Conservation (phyloP, 2,888 invertebrate genomes). For the Drosophila borealis region DNA sequence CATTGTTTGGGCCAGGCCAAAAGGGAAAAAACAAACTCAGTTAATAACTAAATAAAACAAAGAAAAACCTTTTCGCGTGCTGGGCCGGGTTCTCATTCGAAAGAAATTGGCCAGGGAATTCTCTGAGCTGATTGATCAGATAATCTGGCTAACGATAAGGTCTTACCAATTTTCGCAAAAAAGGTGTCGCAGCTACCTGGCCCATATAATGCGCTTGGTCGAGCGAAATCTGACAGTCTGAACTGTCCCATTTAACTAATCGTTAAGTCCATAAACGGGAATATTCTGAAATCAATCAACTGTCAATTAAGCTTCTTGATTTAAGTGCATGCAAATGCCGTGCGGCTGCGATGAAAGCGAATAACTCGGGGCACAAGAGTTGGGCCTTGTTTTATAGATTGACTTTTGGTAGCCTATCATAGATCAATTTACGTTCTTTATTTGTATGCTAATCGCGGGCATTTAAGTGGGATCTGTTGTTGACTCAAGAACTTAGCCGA, state of each 20-base stretch:
- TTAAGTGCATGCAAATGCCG: conserved; percentile 66
- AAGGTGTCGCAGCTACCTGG: conserved; percentile 15
- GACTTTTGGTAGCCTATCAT: conserved; percentile 42
- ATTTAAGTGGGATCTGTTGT: conserved; percentile 12
- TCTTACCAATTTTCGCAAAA: neutral
- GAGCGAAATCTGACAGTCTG: conserved; percentile 6
- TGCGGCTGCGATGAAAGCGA: conserved; percentile 66
- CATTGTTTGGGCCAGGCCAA: conserved; percentile 55
- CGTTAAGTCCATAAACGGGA: conserved; percentile 48
- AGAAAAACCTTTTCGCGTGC: conserved; percentile 25
- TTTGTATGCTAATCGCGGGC: conserved; percentile 41
- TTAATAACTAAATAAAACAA: neutral
- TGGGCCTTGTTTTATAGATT: conserved; percentile 36
- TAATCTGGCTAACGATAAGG: conserved; percentile 30
- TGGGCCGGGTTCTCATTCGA: conserved; percentile 31
- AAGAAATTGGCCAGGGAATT: conserved; percentile 33
- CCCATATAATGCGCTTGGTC: no score
- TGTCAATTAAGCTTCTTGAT: conserved; percentile 61
- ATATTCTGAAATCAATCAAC: conserved; percentile 69
- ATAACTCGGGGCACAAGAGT: conserved; percentile 7
- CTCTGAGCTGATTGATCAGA: conserved; percentile 27
- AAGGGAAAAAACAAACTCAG: conserved; percentile 14
- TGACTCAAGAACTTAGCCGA: no score
- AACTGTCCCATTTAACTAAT: conserved; percentile 46
- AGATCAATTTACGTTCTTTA: conserved; percentile 43